These are phyloP conservation scores for Uria lomvia DNA, from an alignment of 2,113 vertebrate genomes.

Conservation along the genomic window DNA sequence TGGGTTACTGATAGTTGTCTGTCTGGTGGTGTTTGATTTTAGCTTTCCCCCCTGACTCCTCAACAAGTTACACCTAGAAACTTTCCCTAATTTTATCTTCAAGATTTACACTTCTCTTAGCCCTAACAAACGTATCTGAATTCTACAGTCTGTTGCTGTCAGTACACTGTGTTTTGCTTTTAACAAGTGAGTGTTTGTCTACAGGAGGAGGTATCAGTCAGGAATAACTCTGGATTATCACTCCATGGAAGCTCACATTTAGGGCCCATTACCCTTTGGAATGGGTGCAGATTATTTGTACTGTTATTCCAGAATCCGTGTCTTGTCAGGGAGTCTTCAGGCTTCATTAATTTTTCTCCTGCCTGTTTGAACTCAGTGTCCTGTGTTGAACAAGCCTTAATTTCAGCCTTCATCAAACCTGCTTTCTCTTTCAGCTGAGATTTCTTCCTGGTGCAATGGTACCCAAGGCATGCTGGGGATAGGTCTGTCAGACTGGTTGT, in stretches of 20 bases:
- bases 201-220: constrained; percentile 15
- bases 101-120: background rate
- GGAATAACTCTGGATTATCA: constrained; percentile 1
- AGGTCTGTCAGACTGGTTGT: background rate
- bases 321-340: background rate
- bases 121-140: constrained; percentile 12
- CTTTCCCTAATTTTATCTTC: constrained; percentile 35
- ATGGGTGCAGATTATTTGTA: background rate
- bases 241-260: background rate
- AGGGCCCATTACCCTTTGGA: background rate
- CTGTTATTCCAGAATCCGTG: background rate
- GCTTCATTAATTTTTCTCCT: background rate
- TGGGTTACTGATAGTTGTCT: constrained; percentile 53
- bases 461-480: background rate
- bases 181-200: constrained; percentile 37
- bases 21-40: constrained; percentile 51
- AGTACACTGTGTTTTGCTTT: background rate
- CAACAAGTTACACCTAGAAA: constrained; percentile 17
- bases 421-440: background rate
- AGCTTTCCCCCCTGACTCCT: constrained; percentile 13
- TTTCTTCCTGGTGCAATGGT: background rate
- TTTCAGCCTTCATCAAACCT: background rate
- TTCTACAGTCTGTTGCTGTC: constrained; percentile 18
- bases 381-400: background rate
- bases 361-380: background rate